phyloP scores from a whole-genome alignment of 2,888 invertebrate species.

The Hydroisotoma schaefferi region DNA sequence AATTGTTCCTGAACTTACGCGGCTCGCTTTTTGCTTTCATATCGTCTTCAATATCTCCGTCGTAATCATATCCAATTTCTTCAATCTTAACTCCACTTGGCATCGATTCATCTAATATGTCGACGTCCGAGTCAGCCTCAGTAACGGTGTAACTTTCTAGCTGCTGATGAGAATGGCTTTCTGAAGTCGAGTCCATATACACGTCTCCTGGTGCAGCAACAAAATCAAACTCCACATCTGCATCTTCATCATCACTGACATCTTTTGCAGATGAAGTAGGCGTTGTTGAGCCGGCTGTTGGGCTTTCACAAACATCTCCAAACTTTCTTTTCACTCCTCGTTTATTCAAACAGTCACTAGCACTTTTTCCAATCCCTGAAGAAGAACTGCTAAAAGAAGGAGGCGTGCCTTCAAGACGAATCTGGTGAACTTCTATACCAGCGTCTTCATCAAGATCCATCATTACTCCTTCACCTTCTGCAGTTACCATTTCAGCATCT shows the following conservation, averaged over 20 bases:
- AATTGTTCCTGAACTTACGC: slow-evolving; percentile 19
- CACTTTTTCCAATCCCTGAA: background rate
- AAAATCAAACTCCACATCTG: slow-evolving; percentile 2
- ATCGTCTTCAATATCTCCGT: slow-evolving; percentile 17
- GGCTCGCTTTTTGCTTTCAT: slow-evolving; percentile 10
- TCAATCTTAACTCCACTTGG: slow-evolving; percentile 36
- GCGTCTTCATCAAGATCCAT: slow-evolving; percentile 11
- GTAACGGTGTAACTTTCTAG: slow-evolving; percentile 26
- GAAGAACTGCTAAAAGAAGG: slow-evolving; percentile 1
- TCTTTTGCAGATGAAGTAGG: slow-evolving; percentile 13
- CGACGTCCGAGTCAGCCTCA: slow-evolving; percentile 44
- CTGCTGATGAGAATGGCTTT: background rate
- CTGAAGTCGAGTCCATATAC: background rate
- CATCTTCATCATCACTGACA: slow-evolving; percentile 13
- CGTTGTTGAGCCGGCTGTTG: slow-evolving; percentile 4
- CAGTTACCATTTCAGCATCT: background rate
- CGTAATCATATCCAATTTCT: slow-evolving; percentile 33
- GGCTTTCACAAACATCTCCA: slow-evolving; percentile 5
- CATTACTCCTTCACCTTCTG: background rate
- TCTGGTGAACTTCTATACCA: background rate
- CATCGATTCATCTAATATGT: slow-evolving; percentile 41
- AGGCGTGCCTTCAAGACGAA: background rate
- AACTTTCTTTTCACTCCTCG: slow-evolving; percentile 9
- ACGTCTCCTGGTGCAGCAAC: background rate
- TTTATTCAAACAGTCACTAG: background rate